These are phyloP conservation scores for Caenorhabditis doughertyi DNA, from an alignment of 2,888 invertebrate genomes.

Conservation along the genomic window DNA sequence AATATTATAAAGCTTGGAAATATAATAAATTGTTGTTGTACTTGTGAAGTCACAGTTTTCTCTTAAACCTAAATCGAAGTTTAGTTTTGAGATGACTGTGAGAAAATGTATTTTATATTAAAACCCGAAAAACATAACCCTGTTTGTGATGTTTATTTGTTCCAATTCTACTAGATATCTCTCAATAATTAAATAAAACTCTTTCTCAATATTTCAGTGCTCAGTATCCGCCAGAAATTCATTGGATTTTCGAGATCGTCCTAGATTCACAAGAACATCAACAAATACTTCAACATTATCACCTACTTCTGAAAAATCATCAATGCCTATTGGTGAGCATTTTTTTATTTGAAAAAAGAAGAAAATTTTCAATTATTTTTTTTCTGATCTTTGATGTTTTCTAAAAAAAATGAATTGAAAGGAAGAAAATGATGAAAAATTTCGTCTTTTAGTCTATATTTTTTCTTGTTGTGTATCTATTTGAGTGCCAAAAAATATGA, in stretches of 20 bases:
- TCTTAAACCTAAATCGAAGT: background rate
- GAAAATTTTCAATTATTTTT: background rate
- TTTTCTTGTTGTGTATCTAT: conserved; percentile 14
- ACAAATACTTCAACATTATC: conserved; percentile 47
- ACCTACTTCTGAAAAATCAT: conserved; percentile 46
- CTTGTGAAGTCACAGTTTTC: too few species aligned
- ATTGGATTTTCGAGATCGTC: conserved; percentile 50
- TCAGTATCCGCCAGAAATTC: conserved; percentile 47
- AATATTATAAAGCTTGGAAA: too few species aligned
- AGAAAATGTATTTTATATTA: too few species aligned
- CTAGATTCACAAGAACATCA: conserved; percentile 41
- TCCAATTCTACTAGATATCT: too few species aligned
- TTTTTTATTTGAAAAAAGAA: background rate
- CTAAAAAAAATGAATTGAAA: conserved; percentile 3
- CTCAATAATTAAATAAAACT: background rate
- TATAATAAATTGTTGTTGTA: too few species aligned
- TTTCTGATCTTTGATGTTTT: conserved; percentile 33
- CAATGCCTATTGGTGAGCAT: conserved; percentile 43
- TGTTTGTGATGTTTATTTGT: too few species aligned
- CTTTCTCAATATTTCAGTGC: conserved; percentile 26
- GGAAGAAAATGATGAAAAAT: background rate
- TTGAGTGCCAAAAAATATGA: conserved; percentile 29
- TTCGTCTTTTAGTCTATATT: background rate
- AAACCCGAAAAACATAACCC: too few species aligned
- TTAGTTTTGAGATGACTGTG: background rate